phyloP scores from a whole-genome alignment of 30 jellyfish, hydroid and myxozoan species.

The Chrysaora quinquecirrha region DNA sequence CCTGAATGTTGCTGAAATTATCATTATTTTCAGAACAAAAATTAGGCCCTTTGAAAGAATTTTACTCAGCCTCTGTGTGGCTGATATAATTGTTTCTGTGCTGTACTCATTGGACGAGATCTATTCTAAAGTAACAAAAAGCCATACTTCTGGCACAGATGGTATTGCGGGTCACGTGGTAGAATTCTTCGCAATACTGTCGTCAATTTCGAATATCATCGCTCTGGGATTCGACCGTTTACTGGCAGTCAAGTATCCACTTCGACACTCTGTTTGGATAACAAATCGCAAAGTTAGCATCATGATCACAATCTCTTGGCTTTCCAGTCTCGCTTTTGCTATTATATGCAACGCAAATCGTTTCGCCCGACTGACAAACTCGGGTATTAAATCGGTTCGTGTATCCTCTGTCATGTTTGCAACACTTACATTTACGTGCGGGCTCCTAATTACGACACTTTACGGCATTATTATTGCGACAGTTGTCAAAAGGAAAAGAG shows the following conservation, averaged over 20 bases:
- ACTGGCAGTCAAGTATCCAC: conserved; percentile 44
- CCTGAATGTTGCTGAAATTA: conserved; percentile 28
- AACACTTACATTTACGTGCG: conserved; percentile 5
- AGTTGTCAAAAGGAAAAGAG: not conserved
- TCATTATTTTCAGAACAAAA: conserved; percentile 15
- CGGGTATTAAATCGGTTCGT: not conserved
- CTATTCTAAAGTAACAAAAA: not conserved
- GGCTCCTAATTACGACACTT: conserved; percentile 1
- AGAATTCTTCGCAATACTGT: conserved; percentile 22
- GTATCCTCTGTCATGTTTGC: not conserved
- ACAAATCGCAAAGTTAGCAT: conserved; percentile 6
- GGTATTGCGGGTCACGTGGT: not conserved
- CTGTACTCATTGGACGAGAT: not conserved
- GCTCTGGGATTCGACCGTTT: conserved; percentile 46
- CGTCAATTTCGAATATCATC: conserved; percentile 44
- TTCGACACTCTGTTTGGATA: conserved; percentile 50
- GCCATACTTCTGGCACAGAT: not conserved
- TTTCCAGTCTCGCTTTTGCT: conserved; percentile 28
- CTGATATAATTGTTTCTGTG: conserved; percentile 16
- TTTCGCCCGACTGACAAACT: not conserved
- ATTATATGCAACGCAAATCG: conserved; percentile 2
- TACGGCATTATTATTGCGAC: conserved; percentile 8
- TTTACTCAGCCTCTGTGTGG: conserved; percentile 43
- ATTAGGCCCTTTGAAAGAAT: conserved; percentile 19
- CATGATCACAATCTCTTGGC: conserved; percentile 43